A percentile compares a stretch with the other conserved stretches of the same genome.
These are phyloP conservation scores for Kobus ellipsiprymnus DNA, from an alignment of 2,113 vertebrate genomes.

Conservation along the genomic window DNA sequence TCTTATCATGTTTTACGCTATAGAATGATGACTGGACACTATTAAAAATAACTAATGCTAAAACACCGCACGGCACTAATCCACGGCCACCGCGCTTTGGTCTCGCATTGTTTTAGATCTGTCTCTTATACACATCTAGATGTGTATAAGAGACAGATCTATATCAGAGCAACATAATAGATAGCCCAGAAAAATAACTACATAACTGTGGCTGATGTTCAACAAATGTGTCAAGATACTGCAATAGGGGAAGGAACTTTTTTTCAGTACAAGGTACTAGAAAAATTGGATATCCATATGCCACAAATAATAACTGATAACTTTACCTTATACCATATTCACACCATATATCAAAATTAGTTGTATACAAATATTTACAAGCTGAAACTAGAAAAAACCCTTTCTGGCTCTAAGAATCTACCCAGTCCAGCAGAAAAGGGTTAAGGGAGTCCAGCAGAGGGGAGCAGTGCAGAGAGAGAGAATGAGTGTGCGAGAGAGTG, in stretches of 20 bases:
- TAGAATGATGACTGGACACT: not conserved
- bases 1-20: not conserved
- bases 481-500: not conserved
- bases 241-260: not conserved
- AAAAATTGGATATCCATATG: not conserved
- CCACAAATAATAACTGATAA: not conserved
- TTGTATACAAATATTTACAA: not conserved
- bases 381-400: not conserved
- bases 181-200: not conserved
- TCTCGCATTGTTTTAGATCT: constrained; percentile 23
- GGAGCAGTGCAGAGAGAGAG: not conserved
- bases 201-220: not conserved
- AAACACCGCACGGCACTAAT: rapidly evolving
- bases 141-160: no score
- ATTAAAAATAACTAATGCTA: not conserved
- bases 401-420: not conserved
- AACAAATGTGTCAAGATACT: not conserved
- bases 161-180: not conserved
- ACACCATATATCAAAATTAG: not conserved
- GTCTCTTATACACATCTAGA: no score
- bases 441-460: not conserved
- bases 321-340: not conserved
- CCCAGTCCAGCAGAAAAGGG: not conserved
- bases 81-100: not conserved
- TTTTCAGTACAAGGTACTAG: not conserved